These are phyloP conservation scores for Acromyrmex echinatior DNA, from an alignment of 1,140 invertebrate species.

Conservation along the genomic window DNA sequence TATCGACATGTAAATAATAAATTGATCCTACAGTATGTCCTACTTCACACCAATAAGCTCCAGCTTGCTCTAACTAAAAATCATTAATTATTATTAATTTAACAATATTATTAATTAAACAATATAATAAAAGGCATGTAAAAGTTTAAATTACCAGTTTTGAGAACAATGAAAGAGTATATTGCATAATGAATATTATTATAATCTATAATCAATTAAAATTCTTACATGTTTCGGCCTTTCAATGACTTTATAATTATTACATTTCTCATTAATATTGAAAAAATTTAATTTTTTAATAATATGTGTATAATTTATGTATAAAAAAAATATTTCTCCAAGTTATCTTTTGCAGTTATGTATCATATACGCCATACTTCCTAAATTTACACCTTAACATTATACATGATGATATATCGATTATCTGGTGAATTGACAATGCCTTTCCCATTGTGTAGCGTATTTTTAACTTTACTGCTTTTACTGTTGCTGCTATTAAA, in stretches of 20 bases:
- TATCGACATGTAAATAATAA: constrained; percentile 86
- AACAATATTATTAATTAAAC: too few species aligned
- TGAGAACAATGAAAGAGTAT: too few species aligned
- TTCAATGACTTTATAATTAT: not conserved
- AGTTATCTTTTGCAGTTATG: not conserved
- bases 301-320: constrained; percentile 16
- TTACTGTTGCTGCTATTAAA: constrained; percentile 75
- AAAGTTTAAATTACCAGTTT: too few species aligned
- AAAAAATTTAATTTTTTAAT: not conserved
- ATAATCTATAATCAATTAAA: too few species aligned
- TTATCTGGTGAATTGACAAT: constrained; percentile 83
- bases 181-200: too few species aligned
- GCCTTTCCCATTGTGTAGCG: constrained; percentile 82
- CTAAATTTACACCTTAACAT: constrained; percentile 79
- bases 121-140: too few species aligned
- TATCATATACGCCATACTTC: not conserved
- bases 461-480: constrained; percentile 68
- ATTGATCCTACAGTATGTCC: constrained; percentile 81
- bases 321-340: not conserved
- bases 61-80: constrained; percentile 81
- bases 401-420: constrained; percentile 84
- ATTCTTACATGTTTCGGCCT: too few species aligned
- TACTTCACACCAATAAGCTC: constrained; percentile 86
- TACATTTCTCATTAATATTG: not conserved
- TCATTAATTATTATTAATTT: not conserved